Base-by-base conservation (phyloP, 2,797 vertebrate species). In the Gastrophryne carolinensis region DNA sequence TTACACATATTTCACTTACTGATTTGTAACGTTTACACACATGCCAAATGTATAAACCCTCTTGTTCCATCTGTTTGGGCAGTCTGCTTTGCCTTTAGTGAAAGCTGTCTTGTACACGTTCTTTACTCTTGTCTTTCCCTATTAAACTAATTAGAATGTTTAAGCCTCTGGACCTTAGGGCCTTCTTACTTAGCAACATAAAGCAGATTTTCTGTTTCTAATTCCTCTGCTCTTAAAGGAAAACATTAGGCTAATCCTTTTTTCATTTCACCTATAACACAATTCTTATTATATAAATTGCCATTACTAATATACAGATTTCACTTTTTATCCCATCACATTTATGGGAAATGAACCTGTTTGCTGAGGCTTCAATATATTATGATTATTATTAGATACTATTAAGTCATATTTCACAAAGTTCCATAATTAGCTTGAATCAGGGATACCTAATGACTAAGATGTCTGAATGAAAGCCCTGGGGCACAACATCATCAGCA, bases 401-500 rank as follows among this genome's bases (percentile, higher is more conserved):
- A n/a, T 61, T 24, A 1, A 13, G 12, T 8, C 13, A 61, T 10
- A 39, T 19, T 64, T 64, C 9, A 24, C 4, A 4, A 11, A 19
- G 7, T 19, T 47, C 1, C 44, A 47, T 47, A 17, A 19, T 5
- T 47, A 47, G 17, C n/a, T 47, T 19, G 10, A 41, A 15, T 1
- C 4, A 62, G 12, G 41, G 24, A n/a, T 23, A 3, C 27, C 30
- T 56, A 56, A 12, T 32, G 53, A 56, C 11, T 30, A 56, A 56
- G 15, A 30, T 56, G 53, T 56, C 23, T 53, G 65, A 10, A 39
- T 30, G 15, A 54, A 44, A 2, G 12, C 50, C 21, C 30, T 9
- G n/a, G 49, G 63, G 17, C 30, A 49, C 13, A 5, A 67, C 34
- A 37, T 67, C 4, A 67, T 67, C 23, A 67, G 35, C 15, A 53